These are phyloP conservation scores for Triplophysa siluroides DNA, from an alignment of 2,113 vertebrate species.

Conservation along the genomic window DNA sequence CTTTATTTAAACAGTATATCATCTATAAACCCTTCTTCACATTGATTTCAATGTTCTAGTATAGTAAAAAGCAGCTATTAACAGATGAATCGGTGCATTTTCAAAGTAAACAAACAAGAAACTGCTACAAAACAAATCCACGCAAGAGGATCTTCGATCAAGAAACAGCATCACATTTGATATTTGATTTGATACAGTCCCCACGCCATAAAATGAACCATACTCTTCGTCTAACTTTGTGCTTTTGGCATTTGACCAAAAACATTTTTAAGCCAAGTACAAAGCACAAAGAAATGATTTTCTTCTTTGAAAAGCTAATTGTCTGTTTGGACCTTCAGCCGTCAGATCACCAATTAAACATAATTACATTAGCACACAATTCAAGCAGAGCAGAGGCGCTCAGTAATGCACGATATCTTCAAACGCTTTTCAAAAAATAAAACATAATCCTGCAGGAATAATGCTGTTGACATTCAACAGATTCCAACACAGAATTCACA, in stretches of 20 bases:
- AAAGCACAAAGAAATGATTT: constrained; percentile 45
- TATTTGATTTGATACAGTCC: background rate
- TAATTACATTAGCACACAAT: constrained; percentile 54
- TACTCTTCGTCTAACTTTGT: background rate
- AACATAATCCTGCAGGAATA: background rate
- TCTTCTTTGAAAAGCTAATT: constrained; percentile 49
- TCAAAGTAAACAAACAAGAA: background rate
- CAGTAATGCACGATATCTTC: background rate
- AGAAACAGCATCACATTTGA: background rate
- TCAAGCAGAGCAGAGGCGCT: constrained; percentile 34
- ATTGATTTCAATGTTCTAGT: background rate
- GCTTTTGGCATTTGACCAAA: constrained; percentile 4
- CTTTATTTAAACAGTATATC: too few relatives aligned
- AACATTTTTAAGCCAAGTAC: constrained; percentile 2
- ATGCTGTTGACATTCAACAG: too few relatives aligned
- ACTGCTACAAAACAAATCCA: background rate
- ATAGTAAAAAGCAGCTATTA: background rate
- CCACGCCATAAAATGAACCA: constrained; percentile 21
- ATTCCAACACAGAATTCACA: background rate
- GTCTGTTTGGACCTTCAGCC: constrained; percentile 38
- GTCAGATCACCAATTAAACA: constrained; percentile 52
- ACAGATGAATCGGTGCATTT: background rate
- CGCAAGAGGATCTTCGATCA: background rate
- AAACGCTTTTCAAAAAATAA: background rate
- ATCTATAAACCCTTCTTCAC: too few relatives aligned